phyloP scores from a whole-genome alignment of 2,797 vertebrate species.

The Enteromius afrohamiltoni region DNA sequence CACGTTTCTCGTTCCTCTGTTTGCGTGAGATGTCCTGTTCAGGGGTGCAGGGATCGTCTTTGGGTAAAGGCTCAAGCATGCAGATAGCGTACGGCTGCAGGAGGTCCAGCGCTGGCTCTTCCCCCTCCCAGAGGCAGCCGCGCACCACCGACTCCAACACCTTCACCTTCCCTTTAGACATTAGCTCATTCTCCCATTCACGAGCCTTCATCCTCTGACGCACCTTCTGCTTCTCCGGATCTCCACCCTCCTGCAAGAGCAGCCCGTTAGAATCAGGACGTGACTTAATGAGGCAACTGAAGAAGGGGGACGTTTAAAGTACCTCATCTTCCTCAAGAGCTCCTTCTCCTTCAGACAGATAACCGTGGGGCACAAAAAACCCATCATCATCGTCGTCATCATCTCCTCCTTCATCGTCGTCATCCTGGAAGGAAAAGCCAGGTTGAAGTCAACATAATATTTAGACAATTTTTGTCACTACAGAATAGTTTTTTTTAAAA shows the following conservation, averaged over 20 bases:
- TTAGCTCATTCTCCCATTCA: constrained; percentile 92
- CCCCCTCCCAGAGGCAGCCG: constrained; percentile 88
- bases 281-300: neutral
- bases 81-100: constrained; percentile 83
- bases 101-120: constrained; percentile 49
- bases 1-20: constrained; percentile 83
- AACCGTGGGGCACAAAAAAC: constrained; percentile 98
- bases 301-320: neutral
- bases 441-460: neutral
- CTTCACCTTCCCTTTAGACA: constrained; percentile 90
- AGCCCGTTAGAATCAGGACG: neutral
- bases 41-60: constrained; percentile 77
- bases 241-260: constrained; percentile 80
- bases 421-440: constrained; percentile 77
- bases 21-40: constrained; percentile 74
- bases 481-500: too few species aligned
- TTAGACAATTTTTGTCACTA: neutral
- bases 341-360: constrained; percentile 97
- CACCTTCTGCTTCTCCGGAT: constrained; percentile 92
- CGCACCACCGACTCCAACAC: constrained; percentile 86
- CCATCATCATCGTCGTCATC: constrained; percentile 95
- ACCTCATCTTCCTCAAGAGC: constrained; percentile 80
- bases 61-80: constrained; percentile 76
- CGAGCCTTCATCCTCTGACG: constrained; percentile 92
- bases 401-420: constrained; percentile 89